Percentiles rank a stretch among this genome's conserved stretches.
Evolutionary conservation across 2,113 vertebrate genomes (phyloP).

Genomic region (Octodon degus): DNA sequence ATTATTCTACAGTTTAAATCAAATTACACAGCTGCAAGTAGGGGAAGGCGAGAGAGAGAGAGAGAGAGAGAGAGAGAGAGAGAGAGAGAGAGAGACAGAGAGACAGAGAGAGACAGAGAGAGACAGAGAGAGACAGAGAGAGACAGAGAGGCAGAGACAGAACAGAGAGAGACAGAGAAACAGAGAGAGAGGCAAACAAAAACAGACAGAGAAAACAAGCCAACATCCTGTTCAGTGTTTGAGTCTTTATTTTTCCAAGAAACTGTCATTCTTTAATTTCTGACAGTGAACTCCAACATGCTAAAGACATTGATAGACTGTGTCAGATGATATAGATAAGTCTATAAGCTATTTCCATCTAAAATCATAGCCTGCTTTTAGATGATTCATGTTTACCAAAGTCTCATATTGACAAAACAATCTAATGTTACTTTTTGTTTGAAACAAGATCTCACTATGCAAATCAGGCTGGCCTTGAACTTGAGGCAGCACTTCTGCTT

Average conservation of each 20-base stretch:
- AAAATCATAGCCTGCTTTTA: slow-evolving; percentile 22
- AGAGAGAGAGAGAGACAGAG: not conserved
- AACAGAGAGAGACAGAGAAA: not conserved
- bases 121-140: not conserved
- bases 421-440: slow-evolving; percentile 22
- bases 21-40: slow-evolving; percentile 44
- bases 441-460: not conserved
- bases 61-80: not conserved
- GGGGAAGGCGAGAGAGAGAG: not conserved
- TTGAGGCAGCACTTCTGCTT: not conserved
- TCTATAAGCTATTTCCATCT: slow-evolving; percentile 39
- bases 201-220: not conserved
- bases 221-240: slow-evolving; percentile 11
- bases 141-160: not conserved
- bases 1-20: slow-evolving; percentile 65
- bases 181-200: not conserved
- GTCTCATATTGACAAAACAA: slow-evolving; percentile 40
- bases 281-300: not conserved
- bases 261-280: slow-evolving; percentile 39
- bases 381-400: not conserved
- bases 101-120: not conserved
- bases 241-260: slow-evolving; percentile 59
- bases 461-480: not conserved
- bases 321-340: slow-evolving; percentile 14
- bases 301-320: slow-evolving; percentile 37